Evolutionary conservation across 1,140 invertebrate species (phyloP).

Genomic region (Ericerus pela): DNA sequence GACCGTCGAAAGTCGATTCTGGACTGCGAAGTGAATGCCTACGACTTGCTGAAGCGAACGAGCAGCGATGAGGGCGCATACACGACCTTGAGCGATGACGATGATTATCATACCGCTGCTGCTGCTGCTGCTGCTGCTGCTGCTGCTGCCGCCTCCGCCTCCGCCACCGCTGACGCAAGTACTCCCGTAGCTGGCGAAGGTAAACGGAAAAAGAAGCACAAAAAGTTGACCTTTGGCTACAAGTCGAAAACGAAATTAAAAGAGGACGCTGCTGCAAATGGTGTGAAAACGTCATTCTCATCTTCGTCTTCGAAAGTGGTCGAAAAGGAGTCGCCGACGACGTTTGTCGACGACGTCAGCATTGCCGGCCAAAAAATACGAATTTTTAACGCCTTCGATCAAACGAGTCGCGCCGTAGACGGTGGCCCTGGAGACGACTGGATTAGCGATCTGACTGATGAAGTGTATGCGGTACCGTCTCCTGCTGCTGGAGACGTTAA

Average conservation of each 20-base stretch:
- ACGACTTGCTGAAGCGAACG: constrained; percentile 48
- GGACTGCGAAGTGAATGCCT: constrained; percentile 71
- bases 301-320: too few species aligned
- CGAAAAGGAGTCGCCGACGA: too few species aligned
- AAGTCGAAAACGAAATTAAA: constrained; percentile 15
- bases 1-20: constrained; percentile 46
- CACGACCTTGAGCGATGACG: constrained; percentile 26
- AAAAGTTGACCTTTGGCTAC: constrained; percentile 19
- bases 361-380: constrained; percentile 35
- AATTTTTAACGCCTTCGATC: constrained; percentile 32
- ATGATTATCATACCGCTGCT: constrained; percentile 26
- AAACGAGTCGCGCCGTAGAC: constrained; percentile 22
- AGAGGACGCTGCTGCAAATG: too few species aligned
- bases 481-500: constrained; percentile 3
- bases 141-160: too few species aligned
- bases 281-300: too few species aligned
- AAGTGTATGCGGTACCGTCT: not conserved
- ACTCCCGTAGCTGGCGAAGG: constrained; percentile 27
- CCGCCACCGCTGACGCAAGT: too few species aligned
- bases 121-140: too few species aligned
- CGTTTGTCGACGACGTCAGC: constrained; percentile 28
- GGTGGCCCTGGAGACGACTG: constrained; percentile 4
- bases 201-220: not conserved
- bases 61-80: constrained; percentile 17
- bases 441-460: constrained; percentile 12